These are phyloP conservation scores for Etheostoma perlongum DNA, from an alignment of 2,797 vertebrate species.

Conservation along the genomic window DNA sequence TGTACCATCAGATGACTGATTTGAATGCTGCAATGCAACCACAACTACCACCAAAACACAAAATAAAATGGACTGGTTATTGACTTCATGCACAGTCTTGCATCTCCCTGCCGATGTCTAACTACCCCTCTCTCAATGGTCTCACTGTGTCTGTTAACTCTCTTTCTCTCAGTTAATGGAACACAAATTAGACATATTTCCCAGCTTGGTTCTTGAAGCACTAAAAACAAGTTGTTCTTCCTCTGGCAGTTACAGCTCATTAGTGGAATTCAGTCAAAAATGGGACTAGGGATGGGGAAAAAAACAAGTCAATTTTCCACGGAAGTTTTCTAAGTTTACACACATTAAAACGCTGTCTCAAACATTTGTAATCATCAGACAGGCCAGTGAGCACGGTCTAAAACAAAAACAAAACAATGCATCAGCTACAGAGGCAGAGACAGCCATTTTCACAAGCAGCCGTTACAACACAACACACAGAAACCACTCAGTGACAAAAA, in stretches of 20 bases:
- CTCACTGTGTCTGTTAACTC: constrained; percentile 33
- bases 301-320: constrained; percentile 37
- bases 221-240: constrained; percentile 54
- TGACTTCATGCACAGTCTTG: not conserved
- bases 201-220: constrained; percentile 34
- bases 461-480: constrained; percentile 19
- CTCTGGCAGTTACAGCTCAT: constrained; percentile 60
- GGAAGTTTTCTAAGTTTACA: constrained; percentile 37
- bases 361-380: constrained; percentile 53
- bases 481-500: constrained; percentile 1
- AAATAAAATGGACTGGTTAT: constrained; percentile 2
- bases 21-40: constrained; percentile 1
- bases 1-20: constrained; percentile 31
- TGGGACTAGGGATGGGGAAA: not conserved
- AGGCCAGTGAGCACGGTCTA: not conserved
- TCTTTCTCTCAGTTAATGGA: constrained; percentile 47
- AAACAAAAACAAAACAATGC: constrained; percentile 14
- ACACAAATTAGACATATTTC: constrained; percentile 61
- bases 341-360: constrained; percentile 47
- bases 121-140: constrained; percentile 10
- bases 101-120: not conserved
- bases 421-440: constrained; percentile 1
- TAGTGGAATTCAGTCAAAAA: constrained; percentile 52
- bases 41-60: constrained; percentile 7
- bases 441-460: constrained; percentile 14